Evolutionary conservation across 1,140 invertebrate species (phyloP).

Genomic region (Holcopasites calliopsidis): DNA sequence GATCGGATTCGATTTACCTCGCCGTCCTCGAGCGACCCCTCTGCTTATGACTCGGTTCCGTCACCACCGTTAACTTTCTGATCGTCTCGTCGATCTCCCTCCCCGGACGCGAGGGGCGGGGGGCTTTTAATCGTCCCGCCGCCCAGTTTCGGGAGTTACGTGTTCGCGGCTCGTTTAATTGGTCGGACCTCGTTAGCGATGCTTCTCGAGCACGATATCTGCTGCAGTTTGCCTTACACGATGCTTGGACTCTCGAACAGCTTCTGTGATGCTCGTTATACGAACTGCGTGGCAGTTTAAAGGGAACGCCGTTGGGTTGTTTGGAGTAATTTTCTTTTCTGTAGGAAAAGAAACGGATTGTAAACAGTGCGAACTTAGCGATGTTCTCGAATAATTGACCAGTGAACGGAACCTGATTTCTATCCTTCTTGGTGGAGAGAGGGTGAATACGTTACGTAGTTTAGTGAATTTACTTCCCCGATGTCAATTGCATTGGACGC

Average conservation of each 20-base stretch:
- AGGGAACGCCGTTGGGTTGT: background rate
- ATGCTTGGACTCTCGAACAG: no score
- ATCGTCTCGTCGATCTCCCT: slow-evolving; percentile 43
- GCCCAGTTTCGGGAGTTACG: slow-evolving; percentile 26
- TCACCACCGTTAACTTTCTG: slow-evolving; percentile 37
- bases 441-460: no score
- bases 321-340: no score
- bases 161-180: slow-evolving; percentile 30
- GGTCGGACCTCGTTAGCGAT: slow-evolving; percentile 32
- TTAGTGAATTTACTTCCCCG: background rate
- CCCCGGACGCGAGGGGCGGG: background rate
- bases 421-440: background rate
- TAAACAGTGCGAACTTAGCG: no score
- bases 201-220: background rate
- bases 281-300: no score
- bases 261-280: no score
- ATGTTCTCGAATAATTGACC: background rate
- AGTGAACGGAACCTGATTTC: background rate
- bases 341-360: no score
- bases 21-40: slow-evolving; percentile 55
- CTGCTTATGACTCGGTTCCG: slow-evolving; percentile 52
- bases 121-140: slow-evolving; percentile 19
- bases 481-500: background rate
- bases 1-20: slow-evolving; percentile 54
- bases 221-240: background rate